Evolutionary conservation across 2,797 vertebrate genomes (phyloP).

Genomic region (Fundulus diaphanus): DNA sequence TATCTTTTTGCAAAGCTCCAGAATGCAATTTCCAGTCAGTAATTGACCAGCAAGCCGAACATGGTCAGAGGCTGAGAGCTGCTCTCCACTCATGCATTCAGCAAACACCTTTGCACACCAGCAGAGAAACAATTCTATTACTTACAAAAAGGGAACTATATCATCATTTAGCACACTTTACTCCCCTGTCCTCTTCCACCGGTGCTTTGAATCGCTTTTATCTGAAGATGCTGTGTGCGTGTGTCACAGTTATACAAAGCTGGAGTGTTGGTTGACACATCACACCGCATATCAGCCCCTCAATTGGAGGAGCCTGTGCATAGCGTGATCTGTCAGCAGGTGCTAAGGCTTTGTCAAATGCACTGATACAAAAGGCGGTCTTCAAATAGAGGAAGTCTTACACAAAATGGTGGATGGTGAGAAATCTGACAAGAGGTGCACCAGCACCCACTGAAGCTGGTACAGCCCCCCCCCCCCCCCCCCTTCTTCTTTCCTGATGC

Average conservation of each 20-base stretch:
- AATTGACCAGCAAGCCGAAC: conserved; percentile 61
- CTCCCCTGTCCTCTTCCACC: conserved; percentile 9
- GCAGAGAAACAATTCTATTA: conserved; percentile 53
- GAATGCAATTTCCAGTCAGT: conserved; percentile 65
- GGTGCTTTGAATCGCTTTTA: conserved; percentile 54
- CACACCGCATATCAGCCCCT: conserved; percentile 70
- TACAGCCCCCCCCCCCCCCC: conserved; percentile 18
- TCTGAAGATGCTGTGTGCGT: conserved; percentile 34
- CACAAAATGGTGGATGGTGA: conserved; percentile 69
- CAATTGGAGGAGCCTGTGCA: conserved; percentile 71
- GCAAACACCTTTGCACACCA: conserved; percentile 50
- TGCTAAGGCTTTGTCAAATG: conserved; percentile 75
- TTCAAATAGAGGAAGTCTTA: conserved; percentile 67
- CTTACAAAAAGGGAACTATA: conserved; percentile 35
- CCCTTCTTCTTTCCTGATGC: conserved; percentile 45
- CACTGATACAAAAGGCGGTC: conserved; percentile 63
- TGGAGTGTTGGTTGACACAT: conserved; percentile 68
- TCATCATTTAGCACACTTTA: conserved; percentile 43
- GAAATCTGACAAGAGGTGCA: conserved; percentile 68
- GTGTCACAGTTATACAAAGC: conserved; percentile 68
- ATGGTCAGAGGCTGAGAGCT: conserved; percentile 54
- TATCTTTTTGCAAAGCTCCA: conserved; percentile 61
- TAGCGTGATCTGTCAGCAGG: conserved; percentile 76
- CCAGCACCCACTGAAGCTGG: conserved; percentile 57
- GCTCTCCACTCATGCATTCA: conserved; percentile 42